phyloP scores from a whole-genome alignment of 2,888 invertebrate genomes.

The Trichopoda pennipes region DNA sequence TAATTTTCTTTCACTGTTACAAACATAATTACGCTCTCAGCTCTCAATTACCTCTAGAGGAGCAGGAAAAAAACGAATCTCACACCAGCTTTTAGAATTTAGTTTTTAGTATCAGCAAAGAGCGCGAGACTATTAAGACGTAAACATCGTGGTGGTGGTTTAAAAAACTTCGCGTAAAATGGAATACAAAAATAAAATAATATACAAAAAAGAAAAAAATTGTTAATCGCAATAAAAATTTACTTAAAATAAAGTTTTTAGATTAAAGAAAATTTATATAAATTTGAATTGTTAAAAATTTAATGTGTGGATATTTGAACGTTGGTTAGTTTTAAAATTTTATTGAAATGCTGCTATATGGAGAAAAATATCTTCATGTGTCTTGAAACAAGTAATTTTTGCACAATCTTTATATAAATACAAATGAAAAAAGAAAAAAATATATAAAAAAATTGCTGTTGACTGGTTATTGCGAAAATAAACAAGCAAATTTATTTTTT shows the following conservation, averaged over 20 bases:
- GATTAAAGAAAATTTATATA: no score
- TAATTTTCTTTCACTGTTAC: neutral
- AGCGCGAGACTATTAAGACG: conserved; percentile 41
- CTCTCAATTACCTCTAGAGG: conserved; percentile 32
- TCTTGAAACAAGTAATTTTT: no score
- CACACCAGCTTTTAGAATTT: conserved; percentile 22
- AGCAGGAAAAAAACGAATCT: conserved; percentile 1
- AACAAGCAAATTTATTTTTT: conserved; percentile 2
- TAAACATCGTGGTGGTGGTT: neutral
- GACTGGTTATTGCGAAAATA: neutral
- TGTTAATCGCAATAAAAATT: neutral
- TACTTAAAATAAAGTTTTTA: no score
- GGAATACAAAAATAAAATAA: conserved; percentile 8
- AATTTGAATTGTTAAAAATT: no score
- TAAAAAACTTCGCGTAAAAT: conserved; percentile 25
- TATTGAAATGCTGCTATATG: no score
- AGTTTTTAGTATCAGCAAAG: conserved; percentile 55
- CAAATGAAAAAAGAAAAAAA: no score
- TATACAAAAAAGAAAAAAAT: conserved; percentile 1
- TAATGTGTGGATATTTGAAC: no score
- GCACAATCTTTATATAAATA: no score
- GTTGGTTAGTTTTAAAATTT: no score
- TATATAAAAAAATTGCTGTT: no score
- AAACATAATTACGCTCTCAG: conserved; percentile 7
- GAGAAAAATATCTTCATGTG: no score